Base-by-base conservation (phyloP, 2,797 vertebrate species). In the Melanogrammus aeglefinus region DNA sequence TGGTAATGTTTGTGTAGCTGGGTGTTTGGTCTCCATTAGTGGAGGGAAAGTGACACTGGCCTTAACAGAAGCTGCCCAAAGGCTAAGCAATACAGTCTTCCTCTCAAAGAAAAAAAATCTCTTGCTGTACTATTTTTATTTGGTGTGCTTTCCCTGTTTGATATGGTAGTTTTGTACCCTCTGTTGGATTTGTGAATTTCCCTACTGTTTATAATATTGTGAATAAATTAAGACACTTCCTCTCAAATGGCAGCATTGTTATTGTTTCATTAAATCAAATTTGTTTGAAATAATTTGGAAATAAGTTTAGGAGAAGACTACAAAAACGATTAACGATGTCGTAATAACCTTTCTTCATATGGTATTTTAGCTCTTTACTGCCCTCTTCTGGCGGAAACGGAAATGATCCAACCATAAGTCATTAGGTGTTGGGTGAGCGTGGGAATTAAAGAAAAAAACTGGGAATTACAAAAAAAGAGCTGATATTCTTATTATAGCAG, bases 211-310 rank as follows among this genome's bases (percentile, higher is more conserved):
- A 89, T 92, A 84, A 85, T 90, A 89, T 91, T 90, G 91, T 93
- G 89, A 94, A 94, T 94, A 94, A 94, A 95, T 91, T 82, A 90
- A 92, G 87, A 73, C 87, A 81, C 83, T 82, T 86, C 84, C 33
- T 63, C 75, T 41, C 47, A 18, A 2, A 41, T 77, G 80, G 24
- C 33, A 3, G 6, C 33, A 18, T 35, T 31, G 78, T 71, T 81
- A 3, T 12, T 4, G 33, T 27, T 70, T 77, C 4, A 41, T 12
- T 16, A 38, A 21, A 51, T 66, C 33, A 16, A 38, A n/a, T 38
- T 71, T 29, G 0, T 73, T 1, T 69, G 14, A 75, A 77, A 1
- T 13, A 24, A 21, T 21, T 44, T 44, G 38, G 38, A 39, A 39
- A 21, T 51, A 51, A 5, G 57, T 63, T 63, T n/a, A n/a, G 57